A percentile compares a stretch with the other conserved stretches of the same genome.
phyloP scores from a whole-genome alignment of 2,797 vertebrate genomes.

The Gymnodraco acuticeps region DNA sequence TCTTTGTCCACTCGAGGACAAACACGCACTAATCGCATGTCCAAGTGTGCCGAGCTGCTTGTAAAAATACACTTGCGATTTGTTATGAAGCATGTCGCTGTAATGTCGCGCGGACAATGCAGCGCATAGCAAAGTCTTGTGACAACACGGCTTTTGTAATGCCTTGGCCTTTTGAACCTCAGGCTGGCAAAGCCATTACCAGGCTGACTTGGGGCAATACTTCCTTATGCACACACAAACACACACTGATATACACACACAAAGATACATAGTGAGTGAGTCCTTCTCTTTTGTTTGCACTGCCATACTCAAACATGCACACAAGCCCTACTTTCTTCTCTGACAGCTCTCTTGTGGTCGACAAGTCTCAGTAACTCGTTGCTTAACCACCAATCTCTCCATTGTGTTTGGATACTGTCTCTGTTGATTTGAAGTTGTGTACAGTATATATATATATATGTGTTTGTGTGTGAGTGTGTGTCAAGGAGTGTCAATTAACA shows the following conservation, averaged over 20 bases:
- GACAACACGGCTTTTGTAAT: slow-evolving; percentile 61
- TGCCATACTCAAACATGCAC: slow-evolving; percentile 73
- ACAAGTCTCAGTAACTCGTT: slow-evolving; percentile 76
- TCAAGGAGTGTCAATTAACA: slow-evolving; percentile 39
- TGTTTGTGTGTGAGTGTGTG: background rate
- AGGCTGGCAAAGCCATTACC: slow-evolving; percentile 62
- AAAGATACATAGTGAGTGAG: slow-evolving; percentile 62
- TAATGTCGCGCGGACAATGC: slow-evolving; percentile 25
- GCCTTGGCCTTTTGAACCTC: slow-evolving; percentile 67
- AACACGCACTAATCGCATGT: slow-evolving; percentile 60
- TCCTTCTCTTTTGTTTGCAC: slow-evolving; percentile 77
- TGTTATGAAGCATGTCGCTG: slow-evolving; percentile 30
- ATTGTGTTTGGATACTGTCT: slow-evolving; percentile 74
- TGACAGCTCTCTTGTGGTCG: slow-evolving; percentile 80
- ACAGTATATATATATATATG: slow-evolving; percentile 15
- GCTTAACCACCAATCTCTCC: slow-evolving; percentile 72
- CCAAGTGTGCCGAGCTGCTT: slow-evolving; percentile 26
- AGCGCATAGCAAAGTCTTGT: slow-evolving; percentile 34
- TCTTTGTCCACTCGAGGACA: slow-evolving; percentile 77
- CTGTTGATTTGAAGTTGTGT: slow-evolving; percentile 65
- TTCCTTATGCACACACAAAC: slow-evolving; percentile 43
- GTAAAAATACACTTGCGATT: slow-evolving; percentile 20
- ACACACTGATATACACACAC: slow-evolving; percentile 32
- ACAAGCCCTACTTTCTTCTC: slow-evolving; percentile 74
- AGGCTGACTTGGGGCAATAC: slow-evolving; percentile 54